Evolutionary conservation across 2,888 invertebrate genomes (phyloP), one percentile per base, ranked within the genome.

Genomic region (Gibbula magus): DNA sequence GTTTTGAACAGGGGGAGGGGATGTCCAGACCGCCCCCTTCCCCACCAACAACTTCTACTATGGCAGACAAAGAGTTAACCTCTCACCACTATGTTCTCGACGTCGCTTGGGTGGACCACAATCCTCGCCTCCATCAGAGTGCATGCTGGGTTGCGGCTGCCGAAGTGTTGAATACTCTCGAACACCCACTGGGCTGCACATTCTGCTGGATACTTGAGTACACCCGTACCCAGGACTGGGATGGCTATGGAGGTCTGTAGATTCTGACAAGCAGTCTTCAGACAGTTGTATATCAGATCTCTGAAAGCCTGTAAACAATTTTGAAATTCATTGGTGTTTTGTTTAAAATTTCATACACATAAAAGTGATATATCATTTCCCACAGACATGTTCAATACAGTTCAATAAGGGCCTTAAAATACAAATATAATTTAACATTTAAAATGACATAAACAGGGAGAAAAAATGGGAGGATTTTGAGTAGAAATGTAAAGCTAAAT

Each of bases 211-310:
- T 82, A 88, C 56, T 70, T 80, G 61, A 84, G 75, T 61, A 61
- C 83, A 13, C 79, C 88, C 10, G 87, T 86, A 0, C 89, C 89
- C 25, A 89, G 83, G 3, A 87, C 85, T 18, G 89, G 88, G 32
- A 89, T 86, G 10, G 88, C 87, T 35, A 89, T 81, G n/a, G 85
- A 85, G 10, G 56, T 61, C 22, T 79, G 39, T 0, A 73, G 32
- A 8, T 78, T 70, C 2, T 81, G 81, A 10, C 83, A 77, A 3
- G 86, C 85, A n/a, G 82, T 82, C 2, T 81, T 54, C 79, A 89
- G 25, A 73, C 88, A 80, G 53, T 79, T 80, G 25, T 16, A 53
- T 18, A 82, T 78, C 7, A 74, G 39, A 3, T 66, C 56, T 20
- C 29, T 67, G 45, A 81, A 54, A 29, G 53, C 76, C 81, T 81